Evolutionary conservation across 1,140 invertebrate species (phyloP), one percentile per base, ranked within the genome.

Genomic region (Pristionchus pacificus): DNA sequence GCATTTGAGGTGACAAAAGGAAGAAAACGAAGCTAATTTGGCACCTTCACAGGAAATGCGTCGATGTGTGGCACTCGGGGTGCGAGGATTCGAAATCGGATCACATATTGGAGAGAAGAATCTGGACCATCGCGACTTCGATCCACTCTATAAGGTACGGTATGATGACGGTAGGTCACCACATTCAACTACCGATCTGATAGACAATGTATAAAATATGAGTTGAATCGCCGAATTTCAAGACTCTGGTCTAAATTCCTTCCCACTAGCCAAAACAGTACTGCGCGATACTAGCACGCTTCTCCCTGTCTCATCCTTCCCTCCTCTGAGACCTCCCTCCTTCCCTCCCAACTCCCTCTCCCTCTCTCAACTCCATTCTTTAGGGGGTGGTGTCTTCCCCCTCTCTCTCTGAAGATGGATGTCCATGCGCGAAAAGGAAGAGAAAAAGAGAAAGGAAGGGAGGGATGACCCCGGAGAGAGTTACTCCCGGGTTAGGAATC

Each of bases 91-190:
- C 38, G 86, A 88, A 77, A 89, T 89, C 72, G 89, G 88, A 1
- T 88, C 88, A 1, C 88, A 89, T 76, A 79, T 89, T 10, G 88
- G 88, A 77, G 86, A 88, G 1, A 88, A 87, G 87, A 88, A 88
- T 76, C 77, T 89, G 25, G 88, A 89, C 83, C 85, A 86, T 30
- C 74, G 78, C 60, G 85, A 87, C 72, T 80, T 89, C 14, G 80
- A 86, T 68, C 88, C 88, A 28, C 79, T 89, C 29, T 89, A 87
- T 84, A 87, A 87, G 72, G 87, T 87, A 78, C 71, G 68, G 25
- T 32, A 57, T 25, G 62, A 31, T 10, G 25, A 28, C n/a, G 3
- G 25, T 0, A 27, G 2, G 19, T 15, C 33, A 57, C 14, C 14
- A n/a, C 14, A 2, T 49, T 65, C 49, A 25, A 2, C 1, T n/a